phyloP scores from a whole-genome alignment of 2,113 vertebrate species.

The Saccopteryx leptura region DNA sequence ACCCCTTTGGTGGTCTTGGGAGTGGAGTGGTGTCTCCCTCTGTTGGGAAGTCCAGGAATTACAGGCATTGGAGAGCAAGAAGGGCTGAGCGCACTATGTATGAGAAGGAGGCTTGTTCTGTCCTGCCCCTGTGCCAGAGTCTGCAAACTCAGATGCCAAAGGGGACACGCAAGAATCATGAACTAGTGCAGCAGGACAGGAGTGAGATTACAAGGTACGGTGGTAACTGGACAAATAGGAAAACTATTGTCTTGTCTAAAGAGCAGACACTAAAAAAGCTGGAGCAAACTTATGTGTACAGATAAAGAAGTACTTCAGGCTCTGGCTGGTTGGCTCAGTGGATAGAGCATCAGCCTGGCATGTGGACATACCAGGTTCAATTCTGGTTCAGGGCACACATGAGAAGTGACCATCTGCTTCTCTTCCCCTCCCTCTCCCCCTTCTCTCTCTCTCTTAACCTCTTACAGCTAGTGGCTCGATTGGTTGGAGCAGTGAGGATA shows the following conservation, averaged over 20 bases:
- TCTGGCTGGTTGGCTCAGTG: too few relatives aligned
- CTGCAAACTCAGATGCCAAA: neutral
- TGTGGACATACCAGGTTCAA: too few relatives aligned
- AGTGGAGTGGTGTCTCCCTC: constrained; percentile 65
- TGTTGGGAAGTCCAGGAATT: constrained; percentile 45
- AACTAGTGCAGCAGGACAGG: neutral
- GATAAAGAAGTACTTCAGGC: neutral
- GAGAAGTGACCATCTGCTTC: too few relatives aligned
- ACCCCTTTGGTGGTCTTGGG: constrained; percentile 37
- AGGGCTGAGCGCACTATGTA: rapidly evolving
- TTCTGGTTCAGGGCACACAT: too few relatives aligned
- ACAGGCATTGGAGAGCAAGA: neutral
- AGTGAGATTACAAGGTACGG: neutral
- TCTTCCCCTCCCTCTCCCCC: too few relatives aligned
- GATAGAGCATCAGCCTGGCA: too few relatives aligned
- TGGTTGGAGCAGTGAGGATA: too few relatives aligned
- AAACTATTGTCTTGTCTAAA: neutral
- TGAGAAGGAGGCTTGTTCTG: neutral
- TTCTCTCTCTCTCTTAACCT: too few relatives aligned
- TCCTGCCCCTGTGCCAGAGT: neutral
- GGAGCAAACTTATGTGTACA: too few relatives aligned
- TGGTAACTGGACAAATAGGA: neutral
- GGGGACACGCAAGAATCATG: neutral
- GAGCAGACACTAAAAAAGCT: neutral
- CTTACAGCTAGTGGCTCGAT: too few relatives aligned